Evolutionary conservation across 2,113 vertebrate genomes (phyloP), one percentile per base, ranked within the genome.

Genomic region (Orcinus orca): DNA sequence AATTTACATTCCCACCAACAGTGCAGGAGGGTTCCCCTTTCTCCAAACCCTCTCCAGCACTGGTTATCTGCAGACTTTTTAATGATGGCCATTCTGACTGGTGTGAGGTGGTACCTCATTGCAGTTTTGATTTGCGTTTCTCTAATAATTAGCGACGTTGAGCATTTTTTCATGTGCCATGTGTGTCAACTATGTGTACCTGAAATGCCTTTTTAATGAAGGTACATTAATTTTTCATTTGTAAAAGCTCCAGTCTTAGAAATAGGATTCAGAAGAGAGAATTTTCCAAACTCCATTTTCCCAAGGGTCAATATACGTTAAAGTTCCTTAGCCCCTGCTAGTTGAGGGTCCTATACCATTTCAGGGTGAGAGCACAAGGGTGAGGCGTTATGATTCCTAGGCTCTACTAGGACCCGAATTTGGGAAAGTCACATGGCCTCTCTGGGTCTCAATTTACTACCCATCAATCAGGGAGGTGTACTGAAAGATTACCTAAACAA

Each of bases 171-270:
- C 55, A 58, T 58, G 55, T 53, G 53, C 6, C 53, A 53, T 6
- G 53, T 53, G 53, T 53, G 53, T 18, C 55, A 90, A 74, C 12
- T 38, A 29, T 8, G n/a, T 58, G 5, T 85, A 31, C 13, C 31
- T 50, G 15, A 86, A 92, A 95, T 25, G n/a, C 8, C 41, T 90
- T 80, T 93, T 87, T 53, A 97, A 83, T 92, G 62, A 96, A 93
- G 31, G 7, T 33, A 67, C 4, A 5, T 71, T 81, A 47, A 26
- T 41, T 88, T 68, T 88, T 77, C 63, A 65, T 73, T 44, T 92
- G 20, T 29, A 58, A 79, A 92, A 89, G 20, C 18, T 96, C 26
- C 68, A 96, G 18, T 89, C 67, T 96, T 70, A 84, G 58, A 13
- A 93, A 60, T 10, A 95, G 41, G 63, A 95, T 83, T 82, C 14